Percentiles rank a stretch among this genome's conserved stretches.
Conservation (phyloP, 2,797 vertebrate genomes). For the Spinus olivaceus region DNA sequence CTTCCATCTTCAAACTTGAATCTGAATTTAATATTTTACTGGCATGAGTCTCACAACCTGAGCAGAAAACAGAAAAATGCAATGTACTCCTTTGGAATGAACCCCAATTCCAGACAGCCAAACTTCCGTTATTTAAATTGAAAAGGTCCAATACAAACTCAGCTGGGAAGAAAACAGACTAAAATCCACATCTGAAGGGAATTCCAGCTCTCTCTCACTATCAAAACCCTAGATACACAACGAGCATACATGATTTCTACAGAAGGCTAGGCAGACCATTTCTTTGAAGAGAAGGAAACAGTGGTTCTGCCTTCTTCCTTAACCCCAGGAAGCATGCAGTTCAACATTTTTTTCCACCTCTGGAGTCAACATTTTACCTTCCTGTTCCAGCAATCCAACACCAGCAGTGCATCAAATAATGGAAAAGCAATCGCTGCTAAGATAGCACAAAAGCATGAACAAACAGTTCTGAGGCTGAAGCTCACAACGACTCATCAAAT, state of each 20-base stretch:
- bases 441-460: background rate
- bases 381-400: background rate
- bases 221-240: background rate
- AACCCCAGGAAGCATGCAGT: background rate
- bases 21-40: background rate
- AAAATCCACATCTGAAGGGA: background rate
- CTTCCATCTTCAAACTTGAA: background rate
- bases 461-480: background rate
- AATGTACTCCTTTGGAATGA: background rate
- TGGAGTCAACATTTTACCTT: background rate
- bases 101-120: background rate
- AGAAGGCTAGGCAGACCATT: background rate
- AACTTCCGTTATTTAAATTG: background rate
- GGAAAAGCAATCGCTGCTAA: background rate
- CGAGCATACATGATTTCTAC: background rate
- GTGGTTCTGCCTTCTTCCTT: background rate
- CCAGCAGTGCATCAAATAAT: background rate
- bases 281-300: background rate
- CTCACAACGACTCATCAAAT: background rate
- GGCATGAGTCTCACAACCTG: accelerated
- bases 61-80: background rate
- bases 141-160: background rate
- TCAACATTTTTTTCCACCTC: background rate
- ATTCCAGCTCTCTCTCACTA: background rate
- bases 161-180: background rate